Base-by-base conservation (phyloP, 2,888 invertebrate species). In the Ethmia dodecea region DNA sequence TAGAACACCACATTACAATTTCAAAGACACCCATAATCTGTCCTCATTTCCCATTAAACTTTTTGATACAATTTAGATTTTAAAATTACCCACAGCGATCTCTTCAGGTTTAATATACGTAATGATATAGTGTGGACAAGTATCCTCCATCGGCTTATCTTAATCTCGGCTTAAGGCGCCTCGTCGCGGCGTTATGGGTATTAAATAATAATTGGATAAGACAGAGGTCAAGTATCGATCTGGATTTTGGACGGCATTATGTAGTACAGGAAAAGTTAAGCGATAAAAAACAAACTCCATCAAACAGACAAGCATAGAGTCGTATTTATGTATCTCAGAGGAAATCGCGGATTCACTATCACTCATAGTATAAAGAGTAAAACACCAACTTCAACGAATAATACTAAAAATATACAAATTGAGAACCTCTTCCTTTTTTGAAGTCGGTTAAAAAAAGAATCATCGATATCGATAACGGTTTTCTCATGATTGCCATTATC, bases 171-270 rank as follows among this genome's bases (percentile, higher is more conserved):
- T 77, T 68, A 75, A 68, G 69, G 71, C 78, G 63, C 74, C 71
- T 67, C 55, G 54, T 57, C 49, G 51, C 62, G 61, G 60, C 58
- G 60, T 72, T 70, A 69, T 68, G 70, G 74, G 67, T 73, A 76
- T 79, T 77, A 75, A 74, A 73, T 73, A 76, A 73, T 80, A 80
- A 80, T 80, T 79, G 81, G 79, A 79, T 81, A 75, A 74, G 55
- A 55, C 66, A 66, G 52, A 60, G 75, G 76, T 75, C 77, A 79
- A 74, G 55, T 65, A 68, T 68, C 54, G 72, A 68, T 69, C 49
- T 53, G 49, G 52, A 52, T 60, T 61, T 70, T 64, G 43, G 54
- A n/a, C n/a, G n/a, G n/a, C n/a, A n/a, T n/a, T n/a, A n/a, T n/a
- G n/a, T n/a, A n/a, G n/a, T n/a, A n/a, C n/a, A n/a, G n/a, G n/a